phyloP scores from a whole-genome alignment of 2,797 vertebrate species.

The Oceanodroma leucorhoa region DNA sequence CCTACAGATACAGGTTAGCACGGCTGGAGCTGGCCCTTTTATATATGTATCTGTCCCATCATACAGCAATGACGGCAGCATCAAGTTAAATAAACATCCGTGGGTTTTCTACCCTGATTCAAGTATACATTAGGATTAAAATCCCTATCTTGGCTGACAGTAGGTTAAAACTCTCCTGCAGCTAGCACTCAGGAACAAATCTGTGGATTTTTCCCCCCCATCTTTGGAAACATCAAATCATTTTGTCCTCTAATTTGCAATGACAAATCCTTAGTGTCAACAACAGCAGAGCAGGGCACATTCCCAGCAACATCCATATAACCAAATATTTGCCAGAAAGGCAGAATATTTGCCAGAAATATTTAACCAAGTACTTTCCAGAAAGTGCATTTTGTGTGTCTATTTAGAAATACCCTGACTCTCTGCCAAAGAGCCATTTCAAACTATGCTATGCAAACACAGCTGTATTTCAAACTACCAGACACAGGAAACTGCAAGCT shows the following conservation, averaged over 20 bases:
- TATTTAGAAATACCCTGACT: neutral
- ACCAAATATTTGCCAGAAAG: neutral
- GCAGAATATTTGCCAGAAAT: too few relatives aligned
- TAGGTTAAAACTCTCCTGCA: neutral
- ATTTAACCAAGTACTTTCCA: neutral
- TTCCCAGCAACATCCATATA: neutral
- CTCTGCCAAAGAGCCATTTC: neutral
- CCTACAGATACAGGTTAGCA: neutral
- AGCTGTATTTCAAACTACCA: neutral
- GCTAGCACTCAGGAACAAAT: neutral
- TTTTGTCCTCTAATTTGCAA: neutral
- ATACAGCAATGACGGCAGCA: neutral
- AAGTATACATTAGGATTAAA: neutral
- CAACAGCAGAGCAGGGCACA: neutral
- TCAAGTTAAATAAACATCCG: neutral
- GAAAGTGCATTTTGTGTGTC: neutral
- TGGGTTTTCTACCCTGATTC: neutral
- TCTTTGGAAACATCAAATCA: neutral
- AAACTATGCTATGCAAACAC: neutral
- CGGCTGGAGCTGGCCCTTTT: neutral
- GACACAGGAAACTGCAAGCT: neutral
- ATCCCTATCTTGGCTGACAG: neutral
- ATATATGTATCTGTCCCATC: neutral
- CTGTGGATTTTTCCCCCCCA: rapidly evolving
- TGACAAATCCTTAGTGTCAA: neutral